phyloP scores from a whole-genome alignment of 2,113 vertebrate species.

The Proterorhinus semilunaris region DNA sequence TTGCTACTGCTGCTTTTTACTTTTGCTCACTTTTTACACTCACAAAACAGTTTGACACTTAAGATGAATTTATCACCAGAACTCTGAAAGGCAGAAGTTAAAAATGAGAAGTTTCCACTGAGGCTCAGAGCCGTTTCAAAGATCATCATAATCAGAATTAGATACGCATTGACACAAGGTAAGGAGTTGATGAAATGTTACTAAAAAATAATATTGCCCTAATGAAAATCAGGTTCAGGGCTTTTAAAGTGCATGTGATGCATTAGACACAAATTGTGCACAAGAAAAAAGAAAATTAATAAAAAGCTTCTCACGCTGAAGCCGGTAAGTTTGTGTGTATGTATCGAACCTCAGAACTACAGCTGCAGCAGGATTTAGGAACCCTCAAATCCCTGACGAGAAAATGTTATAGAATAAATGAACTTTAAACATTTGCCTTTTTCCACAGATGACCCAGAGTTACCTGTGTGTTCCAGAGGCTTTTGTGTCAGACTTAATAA shows the following conservation, averaged over 20 bases:
- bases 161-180: not conserved
- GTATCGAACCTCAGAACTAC: no score
- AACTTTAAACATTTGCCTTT: not conserved
- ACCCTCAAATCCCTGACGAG: no score
- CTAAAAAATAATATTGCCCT: no score
- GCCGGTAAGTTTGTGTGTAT: no score
- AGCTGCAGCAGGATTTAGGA: no score
- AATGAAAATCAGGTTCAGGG: no score
- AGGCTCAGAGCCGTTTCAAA: not conserved
- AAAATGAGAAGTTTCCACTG: not conserved
- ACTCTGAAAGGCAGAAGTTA: not conserved
- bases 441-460: not conserved
- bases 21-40: no score
- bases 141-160: not conserved
- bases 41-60: not conserved
- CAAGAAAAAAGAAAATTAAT: no score
- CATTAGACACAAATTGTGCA: no score
- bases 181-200: not conserved
- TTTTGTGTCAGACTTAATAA: conserved; percentile 20
- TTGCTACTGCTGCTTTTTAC: no score
- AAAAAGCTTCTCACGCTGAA: not conserved
- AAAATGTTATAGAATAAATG: not conserved
- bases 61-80: not conserved
- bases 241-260: no score
- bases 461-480: accelerated